A percentile compares a stretch with the other conserved stretches of the same genome.
phyloP scores from a whole-genome alignment of 2,888 invertebrate species.

The Tenthredo mesomela region DNA sequence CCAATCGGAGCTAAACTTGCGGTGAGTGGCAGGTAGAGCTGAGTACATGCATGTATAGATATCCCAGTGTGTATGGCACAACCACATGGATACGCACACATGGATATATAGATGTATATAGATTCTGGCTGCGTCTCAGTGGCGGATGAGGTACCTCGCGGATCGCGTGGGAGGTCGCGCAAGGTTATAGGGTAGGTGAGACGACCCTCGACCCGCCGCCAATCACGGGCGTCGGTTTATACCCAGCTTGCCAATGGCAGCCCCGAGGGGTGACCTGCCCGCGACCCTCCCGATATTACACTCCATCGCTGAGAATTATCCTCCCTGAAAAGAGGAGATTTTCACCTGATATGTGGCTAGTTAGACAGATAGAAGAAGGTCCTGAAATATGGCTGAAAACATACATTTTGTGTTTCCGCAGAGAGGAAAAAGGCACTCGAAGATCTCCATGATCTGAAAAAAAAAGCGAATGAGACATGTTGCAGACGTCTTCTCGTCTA shows the following conservation, averaged over 20 bases:
- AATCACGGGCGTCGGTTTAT: conserved; percentile 70
- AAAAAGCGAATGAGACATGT: neutral
- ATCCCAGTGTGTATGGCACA: neutral
- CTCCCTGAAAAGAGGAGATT: conserved; percentile 54
- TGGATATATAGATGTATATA: neutral
- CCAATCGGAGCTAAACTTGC: conserved; percentile 7
- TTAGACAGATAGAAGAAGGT: neutral
- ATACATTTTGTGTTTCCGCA: neutral
- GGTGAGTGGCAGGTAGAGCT: conserved; percentile 11
- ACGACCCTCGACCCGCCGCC: conserved; percentile 74
- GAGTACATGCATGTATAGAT: neutral
- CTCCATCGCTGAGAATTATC: conserved; percentile 66
- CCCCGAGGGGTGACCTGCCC: conserved; percentile 67
- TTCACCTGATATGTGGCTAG: neutral
- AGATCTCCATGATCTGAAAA: neutral
- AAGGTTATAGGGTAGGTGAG: conserved; percentile 72
- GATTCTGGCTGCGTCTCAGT: conserved; percentile 34
- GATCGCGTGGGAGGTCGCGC: conserved; percentile 74
- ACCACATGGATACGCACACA: neutral
- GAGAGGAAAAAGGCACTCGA: neutral
- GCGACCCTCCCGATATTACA: conserved; percentile 65
- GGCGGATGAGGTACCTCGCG: conserved; percentile 65
- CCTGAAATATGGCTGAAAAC: neutral
- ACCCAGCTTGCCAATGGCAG: conserved; percentile 71
- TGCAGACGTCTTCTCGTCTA: neutral